Conservation (phyloP, 1,140 invertebrate species). For the Solenopsis invicta region DNA sequence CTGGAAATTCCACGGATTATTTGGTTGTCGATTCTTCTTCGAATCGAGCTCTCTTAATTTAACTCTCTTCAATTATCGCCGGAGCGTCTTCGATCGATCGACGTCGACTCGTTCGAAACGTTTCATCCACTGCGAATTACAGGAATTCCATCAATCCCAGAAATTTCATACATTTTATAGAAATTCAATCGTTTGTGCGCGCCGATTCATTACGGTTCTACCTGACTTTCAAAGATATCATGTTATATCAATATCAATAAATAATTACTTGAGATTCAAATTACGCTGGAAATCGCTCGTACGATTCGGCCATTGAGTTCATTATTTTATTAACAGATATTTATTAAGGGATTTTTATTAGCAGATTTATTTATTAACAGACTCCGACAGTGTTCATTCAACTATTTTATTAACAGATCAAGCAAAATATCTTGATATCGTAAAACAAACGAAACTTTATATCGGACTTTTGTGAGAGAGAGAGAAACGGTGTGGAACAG, state of each 20-base stretch:
- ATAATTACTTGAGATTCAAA: neutral
- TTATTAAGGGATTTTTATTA: neutral
- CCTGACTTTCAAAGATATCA: neutral
- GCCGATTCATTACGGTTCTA: neutral
- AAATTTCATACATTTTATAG: neutral
- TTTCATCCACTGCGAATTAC: neutral
- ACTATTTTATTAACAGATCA: neutral
- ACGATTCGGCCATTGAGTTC: neutral
- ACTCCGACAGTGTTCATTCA: neutral
- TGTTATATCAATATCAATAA: slow-evolving; percentile 9
- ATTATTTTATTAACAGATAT: slow-evolving; percentile 13
- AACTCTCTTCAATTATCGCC: slow-evolving; percentile 49
- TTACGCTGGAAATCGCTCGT: neutral
- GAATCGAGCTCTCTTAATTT: slow-evolving; percentile 41
- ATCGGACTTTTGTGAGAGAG: neutral
- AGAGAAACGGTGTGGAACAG: neutral
- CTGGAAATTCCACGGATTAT: slow-evolving; percentile 39
- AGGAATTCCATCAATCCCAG: neutral
- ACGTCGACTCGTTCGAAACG: neutral
- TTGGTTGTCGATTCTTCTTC: slow-evolving; percentile 25
- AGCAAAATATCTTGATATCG: neutral
- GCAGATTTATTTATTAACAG: neutral
- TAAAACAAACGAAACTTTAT: neutral
- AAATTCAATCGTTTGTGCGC: neutral
- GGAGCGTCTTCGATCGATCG: slow-evolving; percentile 13